Conservation (phyloP, 2,113 vertebrate species). For the Egretta garzetta region DNA sequence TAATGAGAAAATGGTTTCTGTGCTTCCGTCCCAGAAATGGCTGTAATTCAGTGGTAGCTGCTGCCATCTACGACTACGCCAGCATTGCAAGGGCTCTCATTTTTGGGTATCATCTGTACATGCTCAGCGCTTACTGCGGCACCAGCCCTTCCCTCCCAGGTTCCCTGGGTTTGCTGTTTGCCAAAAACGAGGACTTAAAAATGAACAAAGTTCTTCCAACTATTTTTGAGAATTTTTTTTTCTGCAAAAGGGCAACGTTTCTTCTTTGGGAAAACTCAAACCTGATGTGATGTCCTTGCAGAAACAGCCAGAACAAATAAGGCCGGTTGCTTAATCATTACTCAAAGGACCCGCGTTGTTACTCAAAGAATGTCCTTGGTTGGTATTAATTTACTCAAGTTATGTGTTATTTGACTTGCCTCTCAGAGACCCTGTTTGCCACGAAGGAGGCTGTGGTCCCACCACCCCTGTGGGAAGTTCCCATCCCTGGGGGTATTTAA, state of each 20-base stretch:
- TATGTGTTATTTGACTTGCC: background rate
- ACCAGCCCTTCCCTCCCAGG: background rate
- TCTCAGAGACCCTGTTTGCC: background rate
- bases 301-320: background rate
- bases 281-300: background rate
- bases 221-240: background rate
- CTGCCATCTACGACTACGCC: background rate
- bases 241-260: background rate
- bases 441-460: background rate
- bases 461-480: background rate
- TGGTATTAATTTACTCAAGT: background rate
- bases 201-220: background rate
- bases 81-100: background rate
- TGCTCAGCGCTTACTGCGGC: background rate
- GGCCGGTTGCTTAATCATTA: background rate
- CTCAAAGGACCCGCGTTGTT: background rate
- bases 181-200: background rate
- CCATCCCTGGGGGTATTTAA: too few relatives aligned
- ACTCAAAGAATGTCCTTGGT: background rate
- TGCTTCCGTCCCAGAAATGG: conserved; percentile 3
- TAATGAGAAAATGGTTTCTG: background rate
- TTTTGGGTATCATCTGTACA: background rate
- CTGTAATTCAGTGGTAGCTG: background rate
- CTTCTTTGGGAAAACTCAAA: background rate
- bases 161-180: background rate